Percentiles rank a stretch among this genome's conserved stretches.
Conservation (phyloP, 2,113 vertebrate genomes). For the Agapornis roseicollis region DNA sequence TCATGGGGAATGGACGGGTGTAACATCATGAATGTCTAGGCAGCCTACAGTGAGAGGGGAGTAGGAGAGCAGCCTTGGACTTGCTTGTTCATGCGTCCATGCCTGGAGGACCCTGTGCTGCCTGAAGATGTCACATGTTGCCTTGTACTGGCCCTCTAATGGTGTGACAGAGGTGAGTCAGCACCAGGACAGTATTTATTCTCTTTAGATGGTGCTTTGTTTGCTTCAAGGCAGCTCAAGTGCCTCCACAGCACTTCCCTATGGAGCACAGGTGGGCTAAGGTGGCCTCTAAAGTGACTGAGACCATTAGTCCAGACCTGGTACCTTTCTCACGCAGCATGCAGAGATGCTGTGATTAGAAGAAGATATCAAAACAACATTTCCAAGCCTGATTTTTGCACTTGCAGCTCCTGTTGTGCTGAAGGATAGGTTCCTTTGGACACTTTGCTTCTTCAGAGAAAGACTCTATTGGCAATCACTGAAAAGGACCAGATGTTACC, state of each 20-base stretch:
- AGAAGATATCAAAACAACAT: background rate
- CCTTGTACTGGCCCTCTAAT: background rate
- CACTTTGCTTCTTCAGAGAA: background rate
- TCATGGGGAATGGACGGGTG: background rate
- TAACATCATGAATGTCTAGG: background rate
- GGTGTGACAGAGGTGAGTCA: background rate
- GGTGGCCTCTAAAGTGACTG: background rate
- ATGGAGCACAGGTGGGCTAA: background rate
- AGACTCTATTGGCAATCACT: conserved; percentile 22
- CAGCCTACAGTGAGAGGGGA: background rate
- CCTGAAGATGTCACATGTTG: background rate
- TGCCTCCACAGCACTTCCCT: background rate
- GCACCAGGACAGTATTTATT: background rate
- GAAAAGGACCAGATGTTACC: conserved; percentile 48
- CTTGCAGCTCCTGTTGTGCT: background rate
- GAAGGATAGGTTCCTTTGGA: background rate
- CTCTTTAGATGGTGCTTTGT: background rate
- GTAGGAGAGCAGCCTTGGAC: background rate
- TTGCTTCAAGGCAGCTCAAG: background rate
- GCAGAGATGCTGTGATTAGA: background rate
- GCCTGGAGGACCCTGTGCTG: background rate
- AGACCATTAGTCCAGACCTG: background rate
- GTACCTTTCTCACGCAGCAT: background rate
- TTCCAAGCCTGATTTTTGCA: background rate
- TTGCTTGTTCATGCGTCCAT: background rate